Base-by-base conservation (phyloP, 1,140 invertebrate genomes). In the Trissolcus basalis region DNA sequence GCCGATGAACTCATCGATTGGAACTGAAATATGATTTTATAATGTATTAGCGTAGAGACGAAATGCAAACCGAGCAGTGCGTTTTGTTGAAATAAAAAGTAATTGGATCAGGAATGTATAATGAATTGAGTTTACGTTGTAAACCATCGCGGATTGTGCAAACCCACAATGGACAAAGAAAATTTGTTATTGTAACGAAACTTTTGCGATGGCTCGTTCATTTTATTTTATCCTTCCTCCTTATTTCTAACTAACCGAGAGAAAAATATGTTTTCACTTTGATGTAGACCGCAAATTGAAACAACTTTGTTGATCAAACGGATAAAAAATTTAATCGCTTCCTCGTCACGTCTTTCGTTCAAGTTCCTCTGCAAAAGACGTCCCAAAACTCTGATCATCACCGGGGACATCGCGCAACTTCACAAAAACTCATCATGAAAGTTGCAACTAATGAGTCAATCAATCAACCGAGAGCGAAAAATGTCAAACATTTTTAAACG, bases 361-460 rank as follows among this genome's bases (percentile, higher is more conserved):
- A 55, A 55, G 32, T 59, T 59, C 12, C 45, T 36, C n/a, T 15
- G 41, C 1, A 16, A 15, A 15, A 59, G 33, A 59, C 56, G 19
- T 27, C 19, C 19, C 19, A 27, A 27, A 49, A 10, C 12, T 49
- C 10, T 33, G n/a, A 35, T 45, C 19, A 11, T 27, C 19, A 27
- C 19, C 19, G 6, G 19, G 27, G 13, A 45, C 19, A 45, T 10
- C 8, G 6, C 8, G 6, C 41, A 45, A 45, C 53, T 32, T 13
- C 7, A 7, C n/a, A 33, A 56, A 56, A 56, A 56, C 32, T 56
- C 43, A 56, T 56, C 44, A 45, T 9, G 44, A 56, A 56, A 45
- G 11, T 45, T 56, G 53, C 12, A 39, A 56, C 44, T 56, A 56
- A 45, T 56, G 33, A 56, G 53, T 14, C 9, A 44, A 56, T 56